Evolutionary conservation across 2,888 invertebrate species (phyloP), one percentile per base, ranked within the genome.

Genomic region (Xylota sylvarum): DNA sequence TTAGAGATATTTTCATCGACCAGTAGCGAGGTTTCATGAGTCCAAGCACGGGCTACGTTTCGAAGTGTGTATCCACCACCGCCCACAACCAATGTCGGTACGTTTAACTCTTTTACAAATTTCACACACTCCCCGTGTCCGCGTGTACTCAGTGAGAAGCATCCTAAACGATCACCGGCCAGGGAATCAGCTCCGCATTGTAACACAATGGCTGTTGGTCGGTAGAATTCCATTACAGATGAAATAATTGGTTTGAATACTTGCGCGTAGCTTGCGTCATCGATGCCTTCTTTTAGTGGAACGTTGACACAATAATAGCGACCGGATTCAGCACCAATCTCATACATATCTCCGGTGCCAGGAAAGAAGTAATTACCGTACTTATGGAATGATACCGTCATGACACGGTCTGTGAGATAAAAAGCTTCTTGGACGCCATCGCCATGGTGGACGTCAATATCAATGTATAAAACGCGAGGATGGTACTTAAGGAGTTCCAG

Each of bases 331-430:
- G 98, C 97, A 0, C 99, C 99, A 64, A 98, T 95, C 93, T 99
- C 99, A 92, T 98, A 98, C 98, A 99, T 99, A 92, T 99, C 98
- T 0, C 99, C 99, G 0, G 99, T 99, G 0, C 99, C 99, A 0
- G 99, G 99, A 91, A 99, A 99, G 92, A 99, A 99, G 90, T 97
- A 97, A 90, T 98, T 98, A 1, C 99, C 99, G 91, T 98, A 99
- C 93, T 99, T 99, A 91, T 99, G 99, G 92, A 99, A 99, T 56
- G 98, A 99, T 0, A 99, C 98, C 0, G 99, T 99, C 99, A 99
- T 99, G 0, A 99, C 99, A 83, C 99, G 93, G 91, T 99, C 99
- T 0, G 98, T 99, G 4, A 98, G 93, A 92, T 99, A 99, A 93
- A 99, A 99, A 0, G 99, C 99, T 93, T 99, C 99, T 92, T 99